Evolutionary conservation across 2,888 invertebrate genomes (phyloP).

Genomic region (Chrysolina americana): DNA sequence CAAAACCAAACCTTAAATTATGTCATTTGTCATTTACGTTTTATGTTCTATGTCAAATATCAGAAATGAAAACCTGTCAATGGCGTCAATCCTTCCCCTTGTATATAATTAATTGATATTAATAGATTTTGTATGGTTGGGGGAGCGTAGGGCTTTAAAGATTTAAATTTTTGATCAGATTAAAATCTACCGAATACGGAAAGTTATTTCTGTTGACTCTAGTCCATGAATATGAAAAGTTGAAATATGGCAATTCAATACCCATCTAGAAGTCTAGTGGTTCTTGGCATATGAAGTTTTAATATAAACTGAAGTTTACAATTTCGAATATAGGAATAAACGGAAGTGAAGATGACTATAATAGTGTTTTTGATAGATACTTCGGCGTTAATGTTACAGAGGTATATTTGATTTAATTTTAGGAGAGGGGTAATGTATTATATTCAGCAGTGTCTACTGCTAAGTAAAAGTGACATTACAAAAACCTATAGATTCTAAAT

Average conservation of each 20-base stretch:
- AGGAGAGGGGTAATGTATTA: not conserved
- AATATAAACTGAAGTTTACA: not conserved
- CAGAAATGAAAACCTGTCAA: no score
- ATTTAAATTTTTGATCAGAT: no score
- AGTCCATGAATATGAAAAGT: not conserved
- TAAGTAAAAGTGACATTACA: not conserved
- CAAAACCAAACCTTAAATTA: no score
- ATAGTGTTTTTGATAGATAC: constrained; percentile 99
- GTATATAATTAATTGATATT: no score
- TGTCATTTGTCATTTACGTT: no score
- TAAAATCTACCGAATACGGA: no score
- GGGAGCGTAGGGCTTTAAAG: no score
- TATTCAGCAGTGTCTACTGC: not conserved
- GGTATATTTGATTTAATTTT: constrained; percentile 66
- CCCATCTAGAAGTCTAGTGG: not conserved
- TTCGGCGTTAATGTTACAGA: constrained; percentile 99
- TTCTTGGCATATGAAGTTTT: not conserved
- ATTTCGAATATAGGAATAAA: constrained; percentile 11
- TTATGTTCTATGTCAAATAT: no score
- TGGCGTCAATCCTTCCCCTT: no score
- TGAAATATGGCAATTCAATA: not conserved
- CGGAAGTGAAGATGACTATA: constrained; percentile 87
- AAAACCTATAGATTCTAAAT: no score
- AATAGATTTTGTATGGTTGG: no score
- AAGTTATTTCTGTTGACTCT: no score